A percentile compares a stretch with the other conserved stretches of the same genome.
These are phyloP conservation scores for Malacoraja senta DNA, from an alignment of 2,797 vertebrate genomes.

Conservation along the genomic window DNA sequence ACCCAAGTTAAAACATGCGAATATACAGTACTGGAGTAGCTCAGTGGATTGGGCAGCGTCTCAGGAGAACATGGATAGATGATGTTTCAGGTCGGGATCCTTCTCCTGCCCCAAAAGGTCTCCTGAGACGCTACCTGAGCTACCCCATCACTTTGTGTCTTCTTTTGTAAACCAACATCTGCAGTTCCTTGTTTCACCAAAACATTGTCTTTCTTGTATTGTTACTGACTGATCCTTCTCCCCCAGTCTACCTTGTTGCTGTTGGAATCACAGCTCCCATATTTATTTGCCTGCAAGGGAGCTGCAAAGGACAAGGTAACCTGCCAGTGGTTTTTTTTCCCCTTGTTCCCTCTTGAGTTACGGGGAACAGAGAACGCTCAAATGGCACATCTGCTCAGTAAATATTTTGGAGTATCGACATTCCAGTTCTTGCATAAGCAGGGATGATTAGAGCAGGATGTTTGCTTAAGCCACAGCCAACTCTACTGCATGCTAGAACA, in stretches of 20 bases:
- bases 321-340: neutral
- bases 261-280: neutral
- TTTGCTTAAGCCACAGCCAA: slow-evolving; percentile 15
- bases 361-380: neutral
- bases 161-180: no score
- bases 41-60: no score
- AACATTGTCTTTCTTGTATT: neutral
- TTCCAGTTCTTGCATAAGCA: slow-evolving; percentile 16
- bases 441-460: slow-evolving; percentile 1
- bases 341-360: neutral
- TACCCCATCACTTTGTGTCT: no score
- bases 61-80: no score
- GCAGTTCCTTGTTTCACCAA: neutral
- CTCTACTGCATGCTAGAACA: neutral
- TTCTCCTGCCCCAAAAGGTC: no score
- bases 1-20: neutral
- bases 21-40: no score
- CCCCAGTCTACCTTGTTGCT: neutral
- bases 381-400: slow-evolving; percentile 11
- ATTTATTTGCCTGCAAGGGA: neutral
- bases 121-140: no score
- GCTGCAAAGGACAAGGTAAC: neutral
- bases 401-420: slow-evolving; percentile 24
- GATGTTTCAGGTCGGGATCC: no score
- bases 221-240: neutral